A percentile compares a stretch with the other conserved stretches of the same genome.
phyloP scores from a whole-genome alignment of 2,797 vertebrate genomes.

The Enteromius fasciolatus region DNA sequence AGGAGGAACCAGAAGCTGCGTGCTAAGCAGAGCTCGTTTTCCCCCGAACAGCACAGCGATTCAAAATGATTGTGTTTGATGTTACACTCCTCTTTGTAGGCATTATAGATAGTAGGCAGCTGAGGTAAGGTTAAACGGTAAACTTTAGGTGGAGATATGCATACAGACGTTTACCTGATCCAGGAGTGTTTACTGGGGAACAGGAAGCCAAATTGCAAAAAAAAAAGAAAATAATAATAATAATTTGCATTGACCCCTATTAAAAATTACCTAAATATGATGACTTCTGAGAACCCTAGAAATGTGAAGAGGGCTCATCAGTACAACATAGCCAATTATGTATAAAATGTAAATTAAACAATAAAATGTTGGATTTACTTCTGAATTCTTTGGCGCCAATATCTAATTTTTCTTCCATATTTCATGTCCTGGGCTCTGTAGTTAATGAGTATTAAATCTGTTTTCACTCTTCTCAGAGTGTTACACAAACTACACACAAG shows the following conservation, averaged over 20 bases:
- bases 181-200: not conserved
- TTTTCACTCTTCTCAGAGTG: not conserved
- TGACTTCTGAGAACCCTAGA: not conserved
- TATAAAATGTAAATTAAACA: not conserved
- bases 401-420: not conserved
- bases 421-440: not conserved
- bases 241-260: not conserved
- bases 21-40: conserved; percentile 28
- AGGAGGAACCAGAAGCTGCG: conserved; percentile 34
- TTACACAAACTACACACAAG: not conserved
- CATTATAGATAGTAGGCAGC: not conserved
- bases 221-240: too few relatives aligned
- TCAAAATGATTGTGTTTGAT: conserved; percentile 13
- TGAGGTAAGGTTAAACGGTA: not conserved
- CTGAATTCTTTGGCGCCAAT: not conserved
- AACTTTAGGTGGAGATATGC: conserved; percentile 3
- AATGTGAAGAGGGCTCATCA: not conserved
- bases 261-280: not conserved
- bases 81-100: not conserved
- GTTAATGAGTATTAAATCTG: not conserved
- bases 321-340: not conserved
- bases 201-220: not conserved
- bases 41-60: not conserved
- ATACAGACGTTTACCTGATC: not conserved
- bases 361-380: not conserved